A percentile compares a stretch with the other conserved stretches of the same genome.
Conservation (phyloP, 1,140 invertebrate species). For the Zaprionus nigranus region DNA sequence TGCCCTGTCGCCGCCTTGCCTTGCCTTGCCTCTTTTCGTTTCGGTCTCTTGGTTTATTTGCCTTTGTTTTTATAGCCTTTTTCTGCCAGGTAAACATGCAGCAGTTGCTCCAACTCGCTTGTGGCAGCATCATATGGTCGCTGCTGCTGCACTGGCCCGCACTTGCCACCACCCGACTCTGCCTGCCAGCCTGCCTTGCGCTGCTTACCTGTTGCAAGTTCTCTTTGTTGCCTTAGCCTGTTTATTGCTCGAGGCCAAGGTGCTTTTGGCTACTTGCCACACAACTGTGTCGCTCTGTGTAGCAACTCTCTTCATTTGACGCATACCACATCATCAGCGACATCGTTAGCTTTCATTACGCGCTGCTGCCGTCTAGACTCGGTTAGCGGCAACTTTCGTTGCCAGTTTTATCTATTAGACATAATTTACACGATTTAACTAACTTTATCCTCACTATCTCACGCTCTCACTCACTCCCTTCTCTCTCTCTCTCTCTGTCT, state of each 20-base stretch:
- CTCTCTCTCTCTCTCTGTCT: slow-evolving; percentile 4
- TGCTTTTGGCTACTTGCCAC: slow-evolving; percentile 35
- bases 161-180: background rate
- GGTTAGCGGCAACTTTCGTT: slow-evolving; percentile 44
- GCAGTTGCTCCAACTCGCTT: slow-evolving; percentile 40
- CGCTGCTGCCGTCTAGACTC: slow-evolving; percentile 50
- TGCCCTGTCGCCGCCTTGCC: too few species aligned
- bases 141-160: slow-evolving; percentile 7
- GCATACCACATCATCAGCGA: slow-evolving; percentile 12
- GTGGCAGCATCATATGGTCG: slow-evolving; percentile 61
- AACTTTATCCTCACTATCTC: slow-evolving; percentile 56
- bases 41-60: slow-evolving; percentile 63
- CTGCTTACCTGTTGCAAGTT: slow-evolving; percentile 16
- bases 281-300: background rate
- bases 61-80: slow-evolving; percentile 78
- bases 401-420: slow-evolving; percentile 72
- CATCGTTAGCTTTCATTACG: slow-evolving; percentile 54
- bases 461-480: slow-evolving; percentile 13
- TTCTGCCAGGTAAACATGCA: slow-evolving; percentile 71
- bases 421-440: slow-evolving; percentile 80
- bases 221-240: slow-evolving; percentile 25
- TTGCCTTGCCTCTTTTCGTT: slow-evolving; percentile 19
- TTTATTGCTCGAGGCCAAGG: slow-evolving; percentile 5
- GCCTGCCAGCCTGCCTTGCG: background rate
- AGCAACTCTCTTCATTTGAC: slow-evolving; percentile 18